Conservation (phyloP, 2,888 invertebrate species). For the Aphidius colemani region DNA sequence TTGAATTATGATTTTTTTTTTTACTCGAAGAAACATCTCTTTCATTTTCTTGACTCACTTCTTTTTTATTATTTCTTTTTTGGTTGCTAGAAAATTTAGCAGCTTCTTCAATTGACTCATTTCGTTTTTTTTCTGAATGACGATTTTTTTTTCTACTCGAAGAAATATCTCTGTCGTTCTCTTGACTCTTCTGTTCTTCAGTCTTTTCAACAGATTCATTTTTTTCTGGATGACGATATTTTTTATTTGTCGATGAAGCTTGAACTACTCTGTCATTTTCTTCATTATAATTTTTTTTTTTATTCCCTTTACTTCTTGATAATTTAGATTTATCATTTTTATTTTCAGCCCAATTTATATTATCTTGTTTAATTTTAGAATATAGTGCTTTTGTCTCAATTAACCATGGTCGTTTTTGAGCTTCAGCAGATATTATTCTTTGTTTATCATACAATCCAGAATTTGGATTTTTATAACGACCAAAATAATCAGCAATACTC, state of each 20-base stretch:
- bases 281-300: conserved; percentile 5
- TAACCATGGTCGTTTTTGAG: conserved; percentile 10
- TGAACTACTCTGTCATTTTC: conserved; percentile 19
- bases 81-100: too few relatives aligned
- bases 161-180: not conserved
- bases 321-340: conserved; percentile 26
- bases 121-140: not conserved
- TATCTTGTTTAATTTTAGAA: conserved; percentile 18
- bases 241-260: conserved; percentile 6
- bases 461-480: conserved; percentile 44
- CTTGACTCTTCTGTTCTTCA: not conserved
- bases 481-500: conserved; percentile 47
- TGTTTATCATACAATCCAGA: conserved; percentile 38
- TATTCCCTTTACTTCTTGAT: conserved; percentile 3
- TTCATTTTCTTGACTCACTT: not conserved
- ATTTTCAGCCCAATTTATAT: conserved; percentile 32
- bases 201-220: too few relatives aligned
- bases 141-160: too few relatives aligned
- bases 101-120: too few relatives aligned
- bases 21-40: conserved; percentile 1
- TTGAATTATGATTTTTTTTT: conserved; percentile 7
- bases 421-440: conserved; percentile 28
- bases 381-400: not conserved
- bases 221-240: not conserved
- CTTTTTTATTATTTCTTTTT: conserved; percentile 1